Evolutionary conservation across 2,113 vertebrate genomes (phyloP).

Genomic region (Psilopogon haemacephalus): DNA sequence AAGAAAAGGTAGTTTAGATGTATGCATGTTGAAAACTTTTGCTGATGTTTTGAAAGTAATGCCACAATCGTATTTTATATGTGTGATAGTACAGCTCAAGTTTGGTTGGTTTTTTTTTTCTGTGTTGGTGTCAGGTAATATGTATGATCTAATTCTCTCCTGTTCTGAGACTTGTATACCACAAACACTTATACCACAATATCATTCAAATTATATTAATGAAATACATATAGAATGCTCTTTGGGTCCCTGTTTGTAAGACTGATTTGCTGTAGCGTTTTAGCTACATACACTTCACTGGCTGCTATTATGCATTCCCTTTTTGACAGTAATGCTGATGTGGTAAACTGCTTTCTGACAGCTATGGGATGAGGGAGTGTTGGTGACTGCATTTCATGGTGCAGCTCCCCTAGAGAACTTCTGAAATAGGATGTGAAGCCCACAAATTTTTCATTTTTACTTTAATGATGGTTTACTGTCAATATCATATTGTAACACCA

Average conservation of each 20-base stretch:
- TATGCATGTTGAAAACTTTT: background rate
- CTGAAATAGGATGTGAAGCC: background rate
- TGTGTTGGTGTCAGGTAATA: rapidly evolving
- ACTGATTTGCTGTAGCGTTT: background rate
- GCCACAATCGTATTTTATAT: background rate
- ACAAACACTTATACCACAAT: background rate
- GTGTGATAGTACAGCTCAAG: background rate
- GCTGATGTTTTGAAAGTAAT: background rate
- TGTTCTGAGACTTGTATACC: background rate
- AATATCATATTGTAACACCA: background rate
- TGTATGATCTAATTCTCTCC: background rate
- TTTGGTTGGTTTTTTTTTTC: background rate
- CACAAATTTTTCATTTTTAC: background rate
- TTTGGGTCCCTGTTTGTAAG: background rate
- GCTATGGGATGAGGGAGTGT: background rate
- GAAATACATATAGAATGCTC: background rate
- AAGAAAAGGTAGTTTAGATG: background rate
- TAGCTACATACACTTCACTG: background rate
- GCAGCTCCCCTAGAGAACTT: background rate
- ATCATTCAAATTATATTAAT: background rate
- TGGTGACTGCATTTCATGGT: background rate
- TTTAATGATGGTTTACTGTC: background rate
- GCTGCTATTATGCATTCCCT: background rate
- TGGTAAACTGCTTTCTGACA: background rate
- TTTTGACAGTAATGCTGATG: background rate